These are phyloP conservation scores for Condylura cristata DNA, from an alignment of 2,113 vertebrate genomes.

Conservation along the genomic window DNA sequence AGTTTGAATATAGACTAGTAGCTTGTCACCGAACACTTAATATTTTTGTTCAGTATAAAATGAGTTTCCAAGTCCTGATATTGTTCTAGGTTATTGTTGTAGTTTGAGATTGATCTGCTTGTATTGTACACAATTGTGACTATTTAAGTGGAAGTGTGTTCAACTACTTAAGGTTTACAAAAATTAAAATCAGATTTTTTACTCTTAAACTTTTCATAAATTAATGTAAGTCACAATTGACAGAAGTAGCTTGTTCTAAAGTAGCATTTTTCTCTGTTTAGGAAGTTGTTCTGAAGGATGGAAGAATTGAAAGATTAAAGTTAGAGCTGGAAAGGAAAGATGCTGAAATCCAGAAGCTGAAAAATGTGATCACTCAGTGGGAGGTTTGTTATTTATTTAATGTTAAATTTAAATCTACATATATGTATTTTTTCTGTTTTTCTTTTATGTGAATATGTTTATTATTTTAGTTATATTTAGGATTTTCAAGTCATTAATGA, in stretches of 20 bases:
- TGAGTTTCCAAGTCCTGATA: not conserved
- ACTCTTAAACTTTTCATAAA: slow-evolving; percentile 36
- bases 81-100: not conserved
- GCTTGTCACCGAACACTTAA: not conserved
- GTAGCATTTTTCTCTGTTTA: slow-evolving; percentile 62
- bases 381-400: slow-evolving; percentile 88
- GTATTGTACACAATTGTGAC: slow-evolving; percentile 13
- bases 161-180: slow-evolving; percentile 50
- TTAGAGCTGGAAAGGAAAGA: slow-evolving; percentile 96
- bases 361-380: slow-evolving; percentile 91
- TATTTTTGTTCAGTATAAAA: slow-evolving; percentile 15
- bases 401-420: not conserved
- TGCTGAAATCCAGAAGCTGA: slow-evolving; percentile 92
- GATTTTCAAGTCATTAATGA: slow-evolving; percentile 33
- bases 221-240: not conserved
- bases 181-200: slow-evolving; percentile 38
- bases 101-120: slow-evolving; percentile 43
- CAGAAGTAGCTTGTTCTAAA: slow-evolving; percentile 48
- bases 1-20: not conserved
- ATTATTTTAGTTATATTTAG: slow-evolving; percentile 38
- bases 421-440: slow-evolving; percentile 11
- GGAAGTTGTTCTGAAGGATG: slow-evolving; percentile 86
- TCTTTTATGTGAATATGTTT: slow-evolving; percentile 20
- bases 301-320: slow-evolving; percentile 92
- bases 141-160: slow-evolving; percentile 32